Evolutionary conservation across 1,140 invertebrate genomes (phyloP).

Genomic region (Drosophila watanabei): DNA sequence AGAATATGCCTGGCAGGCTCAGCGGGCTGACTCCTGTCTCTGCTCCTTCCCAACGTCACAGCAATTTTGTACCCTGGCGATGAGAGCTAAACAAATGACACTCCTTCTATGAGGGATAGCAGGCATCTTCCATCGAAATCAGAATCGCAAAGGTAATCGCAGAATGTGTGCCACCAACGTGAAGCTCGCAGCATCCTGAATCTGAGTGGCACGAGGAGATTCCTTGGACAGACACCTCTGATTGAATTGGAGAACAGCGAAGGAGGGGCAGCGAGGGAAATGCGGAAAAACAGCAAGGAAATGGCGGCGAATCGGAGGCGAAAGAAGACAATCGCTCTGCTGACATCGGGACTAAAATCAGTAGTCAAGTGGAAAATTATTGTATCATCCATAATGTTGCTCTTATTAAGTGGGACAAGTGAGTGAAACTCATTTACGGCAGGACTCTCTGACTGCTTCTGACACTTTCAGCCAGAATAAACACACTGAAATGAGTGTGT

Average conservation of each 20-base stretch:
- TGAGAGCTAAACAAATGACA: constrained; percentile 49
- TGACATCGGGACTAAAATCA: constrained; percentile 70
- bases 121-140: constrained; percentile 16
- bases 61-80: constrained; percentile 24
- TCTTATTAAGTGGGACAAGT: constrained; percentile 80
- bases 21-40: constrained; percentile 11
- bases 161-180: constrained; percentile 31
- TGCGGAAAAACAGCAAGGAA: constrained; percentile 32
- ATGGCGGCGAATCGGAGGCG: constrained; percentile 50
- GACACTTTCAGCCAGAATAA: constrained; percentile 37
- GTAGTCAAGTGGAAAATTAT: constrained; percentile 85
- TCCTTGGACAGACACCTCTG: constrained; percentile 35
- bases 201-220: constrained; percentile 30
- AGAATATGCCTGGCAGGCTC: constrained; percentile 38
- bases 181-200: constrained; percentile 5
- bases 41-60: constrained; percentile 15
- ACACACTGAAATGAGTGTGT: not conserved
- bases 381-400: constrained; percentile 83
- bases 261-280: constrained; percentile 7
- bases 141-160: constrained; percentile 29
- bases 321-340: constrained; percentile 55
- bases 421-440: constrained; percentile 63
- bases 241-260: constrained; percentile 27
- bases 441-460: constrained; percentile 22
- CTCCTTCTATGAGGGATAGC: constrained; percentile 29